These are phyloP conservation scores for Propsilocerus akamusi DNA, from an alignment of 1,140 invertebrate genomes.

Conservation along the genomic window DNA sequence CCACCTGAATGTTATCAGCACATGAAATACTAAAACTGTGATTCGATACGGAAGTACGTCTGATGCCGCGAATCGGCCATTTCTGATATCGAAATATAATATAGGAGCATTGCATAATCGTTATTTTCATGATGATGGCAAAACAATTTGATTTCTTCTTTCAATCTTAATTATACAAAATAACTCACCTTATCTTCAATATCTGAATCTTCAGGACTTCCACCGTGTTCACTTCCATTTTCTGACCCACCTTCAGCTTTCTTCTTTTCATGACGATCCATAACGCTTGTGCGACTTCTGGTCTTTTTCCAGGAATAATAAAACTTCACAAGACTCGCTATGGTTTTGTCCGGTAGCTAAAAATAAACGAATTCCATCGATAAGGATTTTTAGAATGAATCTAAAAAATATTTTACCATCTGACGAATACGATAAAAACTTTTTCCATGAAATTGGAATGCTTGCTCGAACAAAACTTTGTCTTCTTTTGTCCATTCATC, in stretches of 20 bases:
- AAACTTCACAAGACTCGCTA: conserved; percentile 89
- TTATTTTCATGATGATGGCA: too few relatives aligned
- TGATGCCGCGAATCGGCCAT: too few relatives aligned
- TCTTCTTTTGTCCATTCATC: conserved; percentile 98
- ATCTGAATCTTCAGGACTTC: conserved; percentile 71
- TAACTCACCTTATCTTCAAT: conserved; percentile 74
- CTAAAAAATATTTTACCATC: conserved; percentile 51
- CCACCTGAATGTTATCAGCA: too few relatives aligned
- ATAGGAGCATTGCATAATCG: too few relatives aligned
- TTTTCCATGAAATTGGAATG: conserved; percentile 96
- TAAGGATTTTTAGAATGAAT: background rate
- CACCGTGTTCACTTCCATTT: conserved; percentile 46
- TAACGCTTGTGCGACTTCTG: conserved; percentile 72
- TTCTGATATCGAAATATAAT: too few relatives aligned
- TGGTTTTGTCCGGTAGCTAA: conserved; percentile 89
- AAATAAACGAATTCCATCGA: conserved; percentile 15
- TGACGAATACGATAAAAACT: conserved; percentile 92
- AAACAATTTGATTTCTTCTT: too few relatives aligned
- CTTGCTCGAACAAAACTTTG: conserved; percentile 94
- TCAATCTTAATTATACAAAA: too few relatives aligned
- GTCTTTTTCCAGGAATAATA: conserved; percentile 99
- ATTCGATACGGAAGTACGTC: too few relatives aligned
- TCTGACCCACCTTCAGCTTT: conserved; percentile 52
- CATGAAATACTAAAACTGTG: too few relatives aligned
- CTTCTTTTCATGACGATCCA: conserved; percentile 50